Conservation (phyloP, 1,140 invertebrate species). For the Planococcus citri region DNA sequence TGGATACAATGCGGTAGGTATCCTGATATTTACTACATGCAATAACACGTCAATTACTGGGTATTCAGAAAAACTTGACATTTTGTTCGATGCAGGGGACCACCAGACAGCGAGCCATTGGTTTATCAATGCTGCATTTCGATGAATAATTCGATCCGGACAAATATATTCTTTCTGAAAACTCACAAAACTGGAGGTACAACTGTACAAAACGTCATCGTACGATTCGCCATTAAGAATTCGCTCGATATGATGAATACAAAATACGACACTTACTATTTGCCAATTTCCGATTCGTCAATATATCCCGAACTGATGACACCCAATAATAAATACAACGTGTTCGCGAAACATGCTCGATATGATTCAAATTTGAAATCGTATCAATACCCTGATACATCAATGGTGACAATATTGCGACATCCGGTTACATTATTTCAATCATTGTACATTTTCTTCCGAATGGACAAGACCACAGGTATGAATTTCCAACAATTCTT, state of each 20-base stretch:
- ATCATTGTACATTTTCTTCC: conserved; percentile 32
- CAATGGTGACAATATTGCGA: conserved; percentile 34
- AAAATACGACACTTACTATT: conserved; percentile 33
- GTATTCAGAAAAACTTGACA: too few species aligned
- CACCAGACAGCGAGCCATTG: too few species aligned
- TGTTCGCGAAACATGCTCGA: conserved; percentile 31
- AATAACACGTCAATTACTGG: too few species aligned
- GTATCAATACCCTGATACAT: conserved; percentile 32
- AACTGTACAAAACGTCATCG: conserved; percentile 38
- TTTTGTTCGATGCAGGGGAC: too few species aligned
- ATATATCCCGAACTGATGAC: neutral
- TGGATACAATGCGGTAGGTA: too few species aligned
- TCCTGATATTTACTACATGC: too few species aligned
- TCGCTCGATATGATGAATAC: conserved; percentile 36
- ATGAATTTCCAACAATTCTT: conserved; percentile 16
- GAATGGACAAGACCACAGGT: conserved; percentile 26
- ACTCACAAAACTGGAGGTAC: conserved; percentile 41
- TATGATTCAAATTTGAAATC: conserved; percentile 30
- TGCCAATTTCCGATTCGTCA: neutral
- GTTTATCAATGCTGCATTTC: too few species aligned
- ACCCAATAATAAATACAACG: conserved; percentile 27
- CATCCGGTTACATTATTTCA: conserved; percentile 35
- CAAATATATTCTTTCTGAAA: conserved; percentile 28
- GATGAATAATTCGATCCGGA: neutral
- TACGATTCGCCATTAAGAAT: conserved; percentile 34